Percentiles rank a stretch among this genome's conserved stretches.
These are phyloP conservation scores for Scophthalmus maximus DNA, from an alignment of 2,113 vertebrate species.

Conservation along the genomic window DNA sequence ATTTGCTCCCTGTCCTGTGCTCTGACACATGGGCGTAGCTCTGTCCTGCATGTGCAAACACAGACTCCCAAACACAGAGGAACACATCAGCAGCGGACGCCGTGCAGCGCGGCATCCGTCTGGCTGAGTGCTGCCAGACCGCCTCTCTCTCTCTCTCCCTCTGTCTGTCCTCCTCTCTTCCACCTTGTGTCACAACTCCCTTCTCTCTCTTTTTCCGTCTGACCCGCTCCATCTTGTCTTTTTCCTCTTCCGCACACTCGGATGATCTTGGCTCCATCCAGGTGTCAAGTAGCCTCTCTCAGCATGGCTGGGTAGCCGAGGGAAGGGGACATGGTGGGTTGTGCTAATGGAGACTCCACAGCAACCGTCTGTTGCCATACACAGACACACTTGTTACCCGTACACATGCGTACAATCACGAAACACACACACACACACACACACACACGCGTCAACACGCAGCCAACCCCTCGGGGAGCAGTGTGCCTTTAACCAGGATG, in stretches of 20 bases:
- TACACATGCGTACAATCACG: conserved; percentile 14
- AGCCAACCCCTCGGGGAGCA: conserved; percentile 54
- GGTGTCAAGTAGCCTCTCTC: conserved; percentile 53
- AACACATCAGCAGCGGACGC: conserved; percentile 43
- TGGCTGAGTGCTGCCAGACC: conserved; percentile 63
- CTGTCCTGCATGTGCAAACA: conserved; percentile 13
- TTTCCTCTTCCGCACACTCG: conserved; percentile 37
- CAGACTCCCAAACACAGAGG: conserved; percentile 2
- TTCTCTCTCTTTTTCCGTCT: background rate
- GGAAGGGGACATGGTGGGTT: conserved; percentile 54
- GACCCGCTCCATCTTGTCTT: conserved; percentile 20
- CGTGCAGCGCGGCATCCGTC: conserved; percentile 42
- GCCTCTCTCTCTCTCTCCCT: conserved; percentile 4
- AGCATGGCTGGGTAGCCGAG: conserved; percentile 39
- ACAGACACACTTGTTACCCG: conserved; percentile 58
- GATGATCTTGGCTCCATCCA: conserved; percentile 55
- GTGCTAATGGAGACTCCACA: conserved; percentile 64
- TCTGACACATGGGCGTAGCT: conserved; percentile 20
- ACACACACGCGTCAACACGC: conserved; percentile 23
- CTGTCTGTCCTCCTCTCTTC: background rate
- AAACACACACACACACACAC: conserved; percentile 26
- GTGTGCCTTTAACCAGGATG: conserved; percentile 70
- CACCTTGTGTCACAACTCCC: too few relatives aligned
- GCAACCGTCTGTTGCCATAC: conserved; percentile 60
- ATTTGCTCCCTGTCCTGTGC: conserved; percentile 42